These are phyloP conservation scores for Bettongia penicillata DNA, from an alignment of 2,113 vertebrate species.

Conservation along the genomic window DNA sequence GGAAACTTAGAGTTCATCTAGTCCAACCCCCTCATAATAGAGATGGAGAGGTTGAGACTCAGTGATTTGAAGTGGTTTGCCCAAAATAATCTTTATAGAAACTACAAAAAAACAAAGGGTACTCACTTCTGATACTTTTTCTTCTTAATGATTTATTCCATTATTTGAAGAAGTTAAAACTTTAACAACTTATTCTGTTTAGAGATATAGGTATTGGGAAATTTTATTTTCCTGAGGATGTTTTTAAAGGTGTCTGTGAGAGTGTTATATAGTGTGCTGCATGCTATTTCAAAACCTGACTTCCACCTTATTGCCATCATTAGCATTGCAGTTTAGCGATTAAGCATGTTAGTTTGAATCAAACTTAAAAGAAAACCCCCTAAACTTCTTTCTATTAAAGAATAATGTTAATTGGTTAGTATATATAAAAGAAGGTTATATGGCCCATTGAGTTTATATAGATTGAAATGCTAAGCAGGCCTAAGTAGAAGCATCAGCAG, in stretches of 20 bases:
- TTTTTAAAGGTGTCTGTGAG: background rate
- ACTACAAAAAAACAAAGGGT: conserved; percentile 61
- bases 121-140: conserved; percentile 40
- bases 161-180: conserved; percentile 66
- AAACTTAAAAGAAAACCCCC: conserved; percentile 72
- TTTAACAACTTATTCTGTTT: conserved; percentile 34
- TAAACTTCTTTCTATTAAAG: conserved; percentile 82
- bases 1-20: background rate
- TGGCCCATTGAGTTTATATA: conserved; percentile 84
- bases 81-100: conserved; percentile 43
- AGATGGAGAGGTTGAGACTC: background rate
- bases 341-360: conserved; percentile 69
- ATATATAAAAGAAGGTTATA: conserved; percentile 79
- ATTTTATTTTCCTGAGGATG: conserved; percentile 30
- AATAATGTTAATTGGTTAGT: conserved; percentile 82
- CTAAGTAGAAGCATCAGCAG: conserved; percentile 79
- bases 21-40: background rate
- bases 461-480: conserved; percentile 85
- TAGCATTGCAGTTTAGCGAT: conserved; percentile 58
- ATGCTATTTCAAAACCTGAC: conserved; percentile 10
- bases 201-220: conserved; percentile 52
- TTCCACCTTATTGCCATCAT: background rate
- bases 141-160: conserved; percentile 42
- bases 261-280: background rate
- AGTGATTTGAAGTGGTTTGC: background rate